A percentile compares a stretch with the other conserved stretches of the same genome.
phyloP scores from a whole-genome alignment of 2,888 invertebrate species.

The Sarcophaga carnaria region DNA sequence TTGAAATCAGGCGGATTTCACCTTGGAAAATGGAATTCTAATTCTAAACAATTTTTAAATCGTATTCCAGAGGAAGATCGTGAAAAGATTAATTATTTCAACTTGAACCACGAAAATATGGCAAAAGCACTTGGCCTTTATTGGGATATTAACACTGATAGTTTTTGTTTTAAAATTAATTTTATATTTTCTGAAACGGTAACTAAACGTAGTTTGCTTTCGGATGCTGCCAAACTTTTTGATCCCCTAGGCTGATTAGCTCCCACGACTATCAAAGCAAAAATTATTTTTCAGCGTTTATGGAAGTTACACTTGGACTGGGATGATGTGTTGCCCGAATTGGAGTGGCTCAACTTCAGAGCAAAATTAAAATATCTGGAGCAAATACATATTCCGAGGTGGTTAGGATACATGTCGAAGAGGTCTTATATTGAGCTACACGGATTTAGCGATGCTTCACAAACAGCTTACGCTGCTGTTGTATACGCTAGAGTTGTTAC shows the following conservation, averaged over 20 bases:
- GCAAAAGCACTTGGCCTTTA: constrained; percentile 40
- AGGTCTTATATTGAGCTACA: constrained; percentile 47
- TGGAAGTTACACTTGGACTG: constrained; percentile 58
- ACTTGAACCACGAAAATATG: constrained; percentile 7
- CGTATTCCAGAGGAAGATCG: constrained; percentile 25
- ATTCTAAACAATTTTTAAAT: constrained; percentile 7
- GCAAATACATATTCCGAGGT: constrained; percentile 51
- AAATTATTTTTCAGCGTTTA: constrained; percentile 65
- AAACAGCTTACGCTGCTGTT: constrained; percentile 59
- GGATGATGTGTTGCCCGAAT: constrained; percentile 51
- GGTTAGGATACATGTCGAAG: constrained; percentile 3
- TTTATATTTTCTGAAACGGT: constrained; percentile 6
- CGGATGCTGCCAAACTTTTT: constrained; percentile 61
- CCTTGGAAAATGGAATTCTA: constrained; percentile 58
- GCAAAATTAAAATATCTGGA: constrained; percentile 40
- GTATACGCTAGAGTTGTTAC: constrained; percentile 53
- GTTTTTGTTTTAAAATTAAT: constrained; percentile 41
- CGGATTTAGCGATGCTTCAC: constrained; percentile 62
- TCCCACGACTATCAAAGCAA: constrained; percentile 60
- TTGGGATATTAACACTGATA: constrained; percentile 44
- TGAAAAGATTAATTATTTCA: constrained; percentile 18
- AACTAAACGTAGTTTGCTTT: constrained; percentile 53
- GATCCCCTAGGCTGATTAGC: constrained; percentile 66
- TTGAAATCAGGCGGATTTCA: constrained; percentile 47
- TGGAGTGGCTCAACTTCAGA: constrained; percentile 46